Evolutionary conservation across 1,140 invertebrate genomes (phyloP).

Genomic region (Drosophila albomicans): DNA sequence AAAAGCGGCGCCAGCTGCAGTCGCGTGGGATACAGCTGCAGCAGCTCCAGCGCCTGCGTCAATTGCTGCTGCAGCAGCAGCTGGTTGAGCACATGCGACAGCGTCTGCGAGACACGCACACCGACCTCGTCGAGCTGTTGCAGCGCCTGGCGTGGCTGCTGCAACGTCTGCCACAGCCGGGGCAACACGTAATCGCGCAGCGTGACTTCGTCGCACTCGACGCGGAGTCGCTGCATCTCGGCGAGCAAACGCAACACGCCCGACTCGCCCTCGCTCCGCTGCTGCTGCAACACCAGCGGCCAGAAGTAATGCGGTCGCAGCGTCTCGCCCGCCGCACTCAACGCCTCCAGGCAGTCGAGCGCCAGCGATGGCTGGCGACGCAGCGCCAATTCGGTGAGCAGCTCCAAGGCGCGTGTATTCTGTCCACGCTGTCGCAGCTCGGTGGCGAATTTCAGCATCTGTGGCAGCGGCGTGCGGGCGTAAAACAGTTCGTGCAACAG

Average conservation of each 20-base stretch:
- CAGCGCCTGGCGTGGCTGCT: slow-evolving; percentile 72
- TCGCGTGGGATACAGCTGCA: slow-evolving; percentile 73
- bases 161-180: slow-evolving; percentile 70
- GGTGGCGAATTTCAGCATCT: slow-evolving; percentile 64
- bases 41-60: slow-evolving; percentile 61
- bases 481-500: slow-evolving; percentile 72
- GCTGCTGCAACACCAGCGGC: slow-evolving; percentile 69
- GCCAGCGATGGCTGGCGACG: slow-evolving; percentile 59
- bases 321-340: slow-evolving; percentile 52
- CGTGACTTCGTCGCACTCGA: slow-evolving; percentile 85
- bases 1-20: slow-evolving; percentile 47
- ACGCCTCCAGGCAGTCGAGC: slow-evolving; percentile 57
- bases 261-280: slow-evolving; percentile 59
- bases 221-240: slow-evolving; percentile 82
- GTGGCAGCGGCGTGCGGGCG: slow-evolving; percentile 20
- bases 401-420: slow-evolving; percentile 69
- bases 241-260: slow-evolving; percentile 73
- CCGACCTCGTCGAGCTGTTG: slow-evolving; percentile 78
- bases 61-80: slow-evolving; percentile 79
- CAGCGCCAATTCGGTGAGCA: slow-evolving; percentile 69
- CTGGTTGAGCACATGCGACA: slow-evolving; percentile 80
- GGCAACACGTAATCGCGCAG: slow-evolving; percentile 85
- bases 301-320: slow-evolving; percentile 82
- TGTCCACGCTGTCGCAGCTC: slow-evolving; percentile 55
- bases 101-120: slow-evolving; percentile 63